Percentiles rank a stretch among this genome's conserved stretches.
Conservation (phyloP, 2,888 invertebrate genomes). For the Mayetiola destructor region DNA sequence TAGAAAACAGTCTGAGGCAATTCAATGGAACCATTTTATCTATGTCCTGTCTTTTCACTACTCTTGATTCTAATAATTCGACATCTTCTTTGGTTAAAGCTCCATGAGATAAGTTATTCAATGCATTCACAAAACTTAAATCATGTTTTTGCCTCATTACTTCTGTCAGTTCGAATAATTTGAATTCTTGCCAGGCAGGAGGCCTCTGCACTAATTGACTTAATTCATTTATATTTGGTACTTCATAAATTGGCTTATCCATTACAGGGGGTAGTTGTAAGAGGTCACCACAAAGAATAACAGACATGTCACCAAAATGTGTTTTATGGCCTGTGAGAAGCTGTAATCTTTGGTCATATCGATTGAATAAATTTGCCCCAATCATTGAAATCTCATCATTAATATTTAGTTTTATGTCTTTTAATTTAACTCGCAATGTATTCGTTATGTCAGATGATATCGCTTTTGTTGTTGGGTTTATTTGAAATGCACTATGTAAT, state of each 20-base stretch:
- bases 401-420: conserved; percentile 3
- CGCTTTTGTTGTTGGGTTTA: conserved; percentile 15
- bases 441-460: conserved; percentile 15
- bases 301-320: conserved; percentile 25
- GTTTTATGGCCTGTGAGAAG: conserved; percentile 19
- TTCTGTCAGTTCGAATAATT: conserved; percentile 23
- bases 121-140: conserved; percentile 20
- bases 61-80: conserved; percentile 19
- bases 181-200: conserved; percentile 21
- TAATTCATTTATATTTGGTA: too few species aligned
- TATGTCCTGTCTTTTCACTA: neutral
- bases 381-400: conserved; percentile 16
- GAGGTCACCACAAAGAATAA: conserved; percentile 27
- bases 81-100: conserved; percentile 21
- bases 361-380: neutral
- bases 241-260: too few species aligned
- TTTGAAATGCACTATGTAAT: conserved; percentile 22
- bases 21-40: neutral
- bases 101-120: conserved; percentile 22
- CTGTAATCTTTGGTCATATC: neutral
- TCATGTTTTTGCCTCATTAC: conserved; percentile 25
- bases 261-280: conserved; percentile 26
- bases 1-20: neutral
- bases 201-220: conserved; percentile 20
- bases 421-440: conserved; percentile 15